Evolutionary conservation across 2,888 invertebrate species (phyloP).

Genomic region (Pyrrhia umbra): DNA sequence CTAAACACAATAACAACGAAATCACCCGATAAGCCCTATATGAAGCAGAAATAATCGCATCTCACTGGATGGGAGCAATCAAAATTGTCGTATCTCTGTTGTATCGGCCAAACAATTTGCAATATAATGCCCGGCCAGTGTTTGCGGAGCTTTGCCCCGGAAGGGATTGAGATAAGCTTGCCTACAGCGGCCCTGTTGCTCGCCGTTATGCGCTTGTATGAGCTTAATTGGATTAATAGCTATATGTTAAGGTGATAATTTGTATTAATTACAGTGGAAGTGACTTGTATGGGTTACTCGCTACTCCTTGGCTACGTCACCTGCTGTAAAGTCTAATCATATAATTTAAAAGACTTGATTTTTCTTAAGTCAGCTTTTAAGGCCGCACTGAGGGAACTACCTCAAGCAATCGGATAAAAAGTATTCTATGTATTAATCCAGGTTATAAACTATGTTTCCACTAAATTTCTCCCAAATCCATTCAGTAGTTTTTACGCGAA

Average conservation of each 20-base stretch:
- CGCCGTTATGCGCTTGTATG: neutral
- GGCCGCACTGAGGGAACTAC: too few species aligned
- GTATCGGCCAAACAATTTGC: conserved; percentile 59
- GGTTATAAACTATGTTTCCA: too few species aligned
- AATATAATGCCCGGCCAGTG: conserved; percentile 39
- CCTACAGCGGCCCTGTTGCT: conserved; percentile 31
- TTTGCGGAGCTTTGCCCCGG: conserved; percentile 51
- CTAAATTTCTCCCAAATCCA: too few species aligned
- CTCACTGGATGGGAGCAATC: conserved; percentile 33
- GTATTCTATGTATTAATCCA: too few species aligned
- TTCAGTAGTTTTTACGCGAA: too few species aligned
- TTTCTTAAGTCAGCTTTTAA: neutral
- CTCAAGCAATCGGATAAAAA: too few species aligned
- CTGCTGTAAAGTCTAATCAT: too few species aligned
- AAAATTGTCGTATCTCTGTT: conserved; percentile 52
- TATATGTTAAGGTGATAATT: conserved; percentile 19
- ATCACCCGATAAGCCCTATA: conserved; percentile 17
- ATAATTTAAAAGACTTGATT: too few species aligned
- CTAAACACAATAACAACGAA: conserved; percentile 19
- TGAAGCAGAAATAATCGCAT: conserved; percentile 45
- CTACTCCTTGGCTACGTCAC: too few species aligned
- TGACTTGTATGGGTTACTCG: neutral
- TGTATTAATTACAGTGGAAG: conserved; percentile 4
- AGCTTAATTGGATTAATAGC: conserved; percentile 35
- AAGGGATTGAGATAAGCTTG: conserved; percentile 49